These are phyloP conservation scores for Ctenomys sociabilis DNA, from an alignment of 2,113 vertebrate genomes.

Conservation along the genomic window DNA sequence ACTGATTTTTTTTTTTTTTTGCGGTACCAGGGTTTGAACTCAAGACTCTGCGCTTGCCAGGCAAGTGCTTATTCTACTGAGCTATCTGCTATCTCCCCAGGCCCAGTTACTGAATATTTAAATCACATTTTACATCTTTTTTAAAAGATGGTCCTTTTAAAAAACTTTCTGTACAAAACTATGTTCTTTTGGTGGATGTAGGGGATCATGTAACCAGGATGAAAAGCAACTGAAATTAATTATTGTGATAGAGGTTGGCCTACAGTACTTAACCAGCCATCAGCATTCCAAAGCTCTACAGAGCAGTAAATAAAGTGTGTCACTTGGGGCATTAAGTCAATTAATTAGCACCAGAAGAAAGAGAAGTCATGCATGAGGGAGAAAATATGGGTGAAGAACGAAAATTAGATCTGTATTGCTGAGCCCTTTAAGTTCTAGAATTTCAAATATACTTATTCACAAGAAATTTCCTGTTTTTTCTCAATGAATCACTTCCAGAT, in stretches of 20 bases:
- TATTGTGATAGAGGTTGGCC: conserved; percentile 2
- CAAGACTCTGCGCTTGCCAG: too few species aligned
- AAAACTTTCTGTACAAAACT: conserved; percentile 45
- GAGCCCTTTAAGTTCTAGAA: background rate
- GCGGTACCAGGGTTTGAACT: too few species aligned
- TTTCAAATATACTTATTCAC: conserved; percentile 8
- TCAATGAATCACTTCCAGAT: conserved; percentile 20
- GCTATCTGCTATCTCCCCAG: too few species aligned
- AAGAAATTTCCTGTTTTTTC: background rate
- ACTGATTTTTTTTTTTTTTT: too few species aligned
- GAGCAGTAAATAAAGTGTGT: conserved; percentile 16
- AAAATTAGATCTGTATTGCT: background rate
- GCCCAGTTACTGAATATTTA: conserved; percentile 23
- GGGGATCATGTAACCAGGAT: background rate
- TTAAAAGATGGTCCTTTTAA: background rate
- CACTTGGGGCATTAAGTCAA: background rate
- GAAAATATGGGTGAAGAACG: background rate
- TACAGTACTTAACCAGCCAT: background rate
- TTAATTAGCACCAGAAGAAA: conserved; percentile 57
- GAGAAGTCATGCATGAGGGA: background rate
- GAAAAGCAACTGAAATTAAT: conserved; percentile 67
- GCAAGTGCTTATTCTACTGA: too few species aligned
- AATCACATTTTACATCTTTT: background rate
- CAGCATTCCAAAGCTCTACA: background rate
- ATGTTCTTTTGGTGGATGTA: background rate